These are phyloP conservation scores for Myanophis thanlyinensis DNA, from an alignment of 2,113 vertebrate genomes.

Conservation along the genomic window DNA sequence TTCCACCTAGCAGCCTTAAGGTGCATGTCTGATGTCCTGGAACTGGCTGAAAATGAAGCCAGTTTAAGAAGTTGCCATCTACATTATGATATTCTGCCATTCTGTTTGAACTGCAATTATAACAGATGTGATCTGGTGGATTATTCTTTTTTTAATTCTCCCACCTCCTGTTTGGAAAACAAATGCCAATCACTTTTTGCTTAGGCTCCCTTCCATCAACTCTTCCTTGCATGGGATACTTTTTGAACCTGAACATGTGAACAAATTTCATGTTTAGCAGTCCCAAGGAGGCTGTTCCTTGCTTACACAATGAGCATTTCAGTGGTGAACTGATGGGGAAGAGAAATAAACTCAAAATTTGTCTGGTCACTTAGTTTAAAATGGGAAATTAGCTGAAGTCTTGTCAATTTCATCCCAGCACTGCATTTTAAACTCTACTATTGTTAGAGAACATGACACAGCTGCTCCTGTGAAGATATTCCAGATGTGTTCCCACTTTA, in stretches of 20 bases:
- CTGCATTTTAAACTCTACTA: not conserved
- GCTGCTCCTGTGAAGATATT: not conserved
- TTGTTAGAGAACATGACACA: not conserved
- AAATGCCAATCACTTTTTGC: not conserved
- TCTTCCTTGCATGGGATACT: not conserved
- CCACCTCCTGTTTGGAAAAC: not conserved
- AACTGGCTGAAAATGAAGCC: not conserved
- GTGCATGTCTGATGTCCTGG: not conserved
- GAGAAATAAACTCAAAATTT: not conserved
- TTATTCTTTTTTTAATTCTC: not conserved
- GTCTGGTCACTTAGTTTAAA: not conserved
- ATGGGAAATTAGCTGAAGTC: not conserved
- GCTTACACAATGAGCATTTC: not conserved
- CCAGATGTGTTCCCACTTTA: not conserved
- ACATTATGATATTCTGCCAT: not conserved
- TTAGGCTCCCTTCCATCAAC: not conserved
- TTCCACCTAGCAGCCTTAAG: not conserved
- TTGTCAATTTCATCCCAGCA: not conserved
- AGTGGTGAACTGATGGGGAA: not conserved
- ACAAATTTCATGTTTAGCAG: not conserved
- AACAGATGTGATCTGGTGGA: not conserved
- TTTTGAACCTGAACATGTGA: not conserved
- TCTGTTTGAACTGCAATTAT: not conserved
- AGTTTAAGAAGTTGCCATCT: not conserved
- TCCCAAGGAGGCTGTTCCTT: not conserved